Evolutionary conservation across 2,113 vertebrate species (phyloP).

Genomic region (Eptesicus fuscus): DNA sequence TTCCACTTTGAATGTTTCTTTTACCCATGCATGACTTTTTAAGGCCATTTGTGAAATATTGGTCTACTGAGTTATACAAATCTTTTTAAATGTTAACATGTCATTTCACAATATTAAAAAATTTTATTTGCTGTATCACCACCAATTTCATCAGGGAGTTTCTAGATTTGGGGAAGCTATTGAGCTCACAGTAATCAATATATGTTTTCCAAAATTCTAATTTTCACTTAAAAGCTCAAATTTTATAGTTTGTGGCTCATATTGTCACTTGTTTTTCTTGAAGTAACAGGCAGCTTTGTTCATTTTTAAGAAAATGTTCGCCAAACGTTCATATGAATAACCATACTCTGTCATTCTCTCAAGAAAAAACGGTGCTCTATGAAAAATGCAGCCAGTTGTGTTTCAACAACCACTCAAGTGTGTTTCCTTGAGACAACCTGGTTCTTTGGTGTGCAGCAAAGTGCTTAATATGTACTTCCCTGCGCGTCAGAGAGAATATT

Average conservation of each 20-base stretch:
- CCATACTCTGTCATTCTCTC: constrained; percentile 14
- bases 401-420: neutral
- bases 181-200: neutral
- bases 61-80: neutral
- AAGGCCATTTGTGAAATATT: neutral
- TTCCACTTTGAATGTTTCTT: neutral
- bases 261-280: neutral
- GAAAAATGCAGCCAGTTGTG: neutral
- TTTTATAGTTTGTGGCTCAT: neutral
- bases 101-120: neutral
- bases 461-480: neutral
- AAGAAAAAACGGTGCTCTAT: neutral
- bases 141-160: neutral
- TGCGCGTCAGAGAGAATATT: neutral
- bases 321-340: neutral
- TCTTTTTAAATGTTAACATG: neutral
- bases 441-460: neutral
- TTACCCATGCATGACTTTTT: neutral
- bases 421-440: neutral
- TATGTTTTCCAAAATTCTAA: constrained; percentile 6
- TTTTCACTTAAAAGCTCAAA: constrained; percentile 23
- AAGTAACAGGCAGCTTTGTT: constrained; percentile 18
- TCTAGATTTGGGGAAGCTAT: neutral
- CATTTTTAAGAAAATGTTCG: constrained; percentile 26
- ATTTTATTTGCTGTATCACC: neutral